Evolutionary conservation across 2,888 invertebrate species (phyloP).

Genomic region (Chrysodeixis includens): DNA sequence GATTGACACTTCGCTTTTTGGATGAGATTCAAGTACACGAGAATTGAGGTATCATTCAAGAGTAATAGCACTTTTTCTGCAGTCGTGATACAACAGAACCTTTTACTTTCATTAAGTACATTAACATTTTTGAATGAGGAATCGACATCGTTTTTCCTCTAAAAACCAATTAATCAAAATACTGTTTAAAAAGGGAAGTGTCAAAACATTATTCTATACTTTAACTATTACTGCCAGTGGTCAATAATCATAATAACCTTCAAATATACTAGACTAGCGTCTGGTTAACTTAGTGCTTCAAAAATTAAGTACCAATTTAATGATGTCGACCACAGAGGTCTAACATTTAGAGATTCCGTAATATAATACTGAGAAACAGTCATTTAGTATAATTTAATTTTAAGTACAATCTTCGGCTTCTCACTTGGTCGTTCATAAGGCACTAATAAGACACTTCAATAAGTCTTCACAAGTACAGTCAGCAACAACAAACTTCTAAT

Average conservation of each 20-base stretch:
- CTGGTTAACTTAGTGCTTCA: constrained; percentile 72
- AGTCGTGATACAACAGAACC: constrained; percentile 13
- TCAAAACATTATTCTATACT: constrained; percentile 25
- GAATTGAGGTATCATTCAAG: constrained; percentile 41
- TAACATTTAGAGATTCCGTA: constrained; percentile 54
- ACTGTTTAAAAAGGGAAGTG: constrained; percentile 37
- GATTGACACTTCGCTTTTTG: constrained; percentile 59
- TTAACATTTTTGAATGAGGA: constrained; percentile 9
- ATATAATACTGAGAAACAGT: constrained; percentile 59
- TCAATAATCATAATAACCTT: constrained; percentile 26
- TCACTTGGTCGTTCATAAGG: constrained; percentile 61
- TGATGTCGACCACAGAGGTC: constrained; percentile 41
- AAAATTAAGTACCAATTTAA: constrained; percentile 51
- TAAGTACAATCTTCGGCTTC: constrained; percentile 60
- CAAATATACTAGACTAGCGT: constrained; percentile 58
- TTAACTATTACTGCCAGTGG: constrained; percentile 29
- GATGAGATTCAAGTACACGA: constrained; percentile 24
- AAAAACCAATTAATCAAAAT: neutral
- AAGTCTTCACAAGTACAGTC: constrained; percentile 59
- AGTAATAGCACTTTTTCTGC: constrained; percentile 37
- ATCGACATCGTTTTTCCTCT: neutral
- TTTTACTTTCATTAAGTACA: constrained; percentile 17
- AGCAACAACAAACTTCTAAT: constrained; percentile 46
- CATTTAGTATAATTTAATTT: constrained; percentile 51
- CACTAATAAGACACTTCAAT: constrained; percentile 70